These are phyloP conservation scores for Uria aalge DNA, from an alignment of 2,113 vertebrate species.

Conservation along the genomic window DNA sequence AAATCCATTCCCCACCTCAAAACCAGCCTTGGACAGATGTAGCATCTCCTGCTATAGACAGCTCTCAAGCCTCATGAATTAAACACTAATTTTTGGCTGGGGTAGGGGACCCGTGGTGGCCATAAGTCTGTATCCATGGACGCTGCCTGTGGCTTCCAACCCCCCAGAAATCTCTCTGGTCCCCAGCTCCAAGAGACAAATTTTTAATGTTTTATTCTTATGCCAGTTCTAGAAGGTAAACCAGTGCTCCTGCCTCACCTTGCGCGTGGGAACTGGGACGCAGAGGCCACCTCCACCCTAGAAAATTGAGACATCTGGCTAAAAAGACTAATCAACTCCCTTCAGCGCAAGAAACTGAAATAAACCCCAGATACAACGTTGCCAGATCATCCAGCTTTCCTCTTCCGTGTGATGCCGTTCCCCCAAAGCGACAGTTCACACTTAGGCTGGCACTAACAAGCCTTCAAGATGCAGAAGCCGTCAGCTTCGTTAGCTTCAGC, in stretches of 20 bases:
- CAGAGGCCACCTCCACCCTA: not conserved
- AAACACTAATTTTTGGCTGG: not conserved
- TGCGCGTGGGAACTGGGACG: not conserved
- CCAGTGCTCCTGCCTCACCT: not conserved
- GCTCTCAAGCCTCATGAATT: not conserved
- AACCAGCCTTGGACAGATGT: not conserved
- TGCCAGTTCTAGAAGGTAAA: not conserved
- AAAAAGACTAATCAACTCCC: not conserved
- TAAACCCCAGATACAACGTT: not conserved
- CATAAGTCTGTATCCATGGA: too few species aligned
- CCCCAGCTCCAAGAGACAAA: not conserved
- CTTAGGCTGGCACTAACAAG: not conserved
- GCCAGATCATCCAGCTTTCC: not conserved
- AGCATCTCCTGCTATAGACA: not conserved
- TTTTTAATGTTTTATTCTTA: not conserved
- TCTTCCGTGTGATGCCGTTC: fast-evolving
- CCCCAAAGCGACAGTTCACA: fast-evolving
- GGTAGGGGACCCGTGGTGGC: not conserved
- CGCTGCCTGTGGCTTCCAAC: not conserved
- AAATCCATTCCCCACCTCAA: not conserved
- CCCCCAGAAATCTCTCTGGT: not conserved
- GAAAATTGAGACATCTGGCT: not conserved
- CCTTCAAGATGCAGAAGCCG: not conserved
- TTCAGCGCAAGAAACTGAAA: not conserved
- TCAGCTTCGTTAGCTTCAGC: not conserved